Evolutionary conservation across 2,797 vertebrate species (phyloP).

Genomic region (Podargus strigoides): DNA sequence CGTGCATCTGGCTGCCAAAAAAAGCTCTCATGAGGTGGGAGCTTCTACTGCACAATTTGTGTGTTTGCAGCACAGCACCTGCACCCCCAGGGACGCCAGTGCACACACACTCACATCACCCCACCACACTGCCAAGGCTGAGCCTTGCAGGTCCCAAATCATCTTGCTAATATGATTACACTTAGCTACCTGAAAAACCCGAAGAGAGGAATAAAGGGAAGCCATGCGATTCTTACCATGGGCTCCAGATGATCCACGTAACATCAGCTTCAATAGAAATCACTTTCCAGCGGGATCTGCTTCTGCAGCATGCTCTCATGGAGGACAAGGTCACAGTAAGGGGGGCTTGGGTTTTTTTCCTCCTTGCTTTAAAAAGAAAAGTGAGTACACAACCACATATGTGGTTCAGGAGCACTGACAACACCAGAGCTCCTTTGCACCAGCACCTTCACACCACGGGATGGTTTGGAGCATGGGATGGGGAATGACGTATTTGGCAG

Average conservation of each 20-base stretch:
- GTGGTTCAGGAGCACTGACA: neutral
- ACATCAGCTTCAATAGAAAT: neutral
- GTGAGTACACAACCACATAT: neutral
- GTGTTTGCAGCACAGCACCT: rapidly evolving
- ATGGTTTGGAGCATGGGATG: neutral
- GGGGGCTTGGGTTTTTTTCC: rapidly evolving
- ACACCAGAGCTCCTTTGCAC: neutral
- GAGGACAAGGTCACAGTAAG: too few species aligned
- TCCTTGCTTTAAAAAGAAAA: neutral
- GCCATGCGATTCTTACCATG: rapidly evolving
- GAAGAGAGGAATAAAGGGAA: neutral
- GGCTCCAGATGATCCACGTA: neutral
- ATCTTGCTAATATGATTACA: too few species aligned
- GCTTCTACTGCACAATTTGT: rapidly evolving
- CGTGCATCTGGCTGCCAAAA: too few species aligned
- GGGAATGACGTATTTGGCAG: neutral
- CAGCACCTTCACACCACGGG: neutral
- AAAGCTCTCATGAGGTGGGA: rapidly evolving
- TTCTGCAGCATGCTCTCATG: neutral
- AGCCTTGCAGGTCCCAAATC: too few species aligned
- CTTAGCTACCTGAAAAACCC: neutral
- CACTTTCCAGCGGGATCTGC: neutral
- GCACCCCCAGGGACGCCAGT: rapidly evolving
- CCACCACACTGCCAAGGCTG: rapidly evolving
- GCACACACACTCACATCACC: rapidly evolving